Evolutionary conservation across 2,113 vertebrate species (phyloP).

Genomic region (Podocnemis expansa): DNA sequence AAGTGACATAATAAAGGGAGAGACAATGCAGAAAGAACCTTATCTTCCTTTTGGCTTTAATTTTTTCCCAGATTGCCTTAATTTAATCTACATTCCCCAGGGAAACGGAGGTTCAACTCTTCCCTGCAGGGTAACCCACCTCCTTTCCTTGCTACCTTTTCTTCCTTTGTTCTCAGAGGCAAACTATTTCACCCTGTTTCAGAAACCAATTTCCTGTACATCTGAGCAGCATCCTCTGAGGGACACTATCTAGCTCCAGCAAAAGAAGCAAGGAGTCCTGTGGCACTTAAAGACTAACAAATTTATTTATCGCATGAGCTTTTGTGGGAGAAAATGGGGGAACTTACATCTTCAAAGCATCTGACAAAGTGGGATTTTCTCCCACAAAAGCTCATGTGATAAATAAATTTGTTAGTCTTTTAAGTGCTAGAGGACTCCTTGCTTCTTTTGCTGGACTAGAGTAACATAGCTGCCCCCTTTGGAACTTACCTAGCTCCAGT

Average conservation of each 20-base stretch:
- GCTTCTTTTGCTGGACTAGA: too few species aligned
- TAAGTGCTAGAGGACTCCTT: too few species aligned
- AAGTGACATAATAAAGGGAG: background rate
- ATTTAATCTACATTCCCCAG: background rate
- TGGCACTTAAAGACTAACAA: too few species aligned
- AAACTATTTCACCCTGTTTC: background rate
- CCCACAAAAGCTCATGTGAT: too few species aligned
- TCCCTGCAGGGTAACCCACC: background rate
- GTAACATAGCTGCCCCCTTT: too few species aligned
- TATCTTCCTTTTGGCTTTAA: background rate
- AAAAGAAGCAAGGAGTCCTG: too few species aligned
- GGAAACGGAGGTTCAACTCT: background rate
- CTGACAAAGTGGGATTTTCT: too few species aligned
- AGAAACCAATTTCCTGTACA: background rate
- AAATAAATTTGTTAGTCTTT: too few species aligned
- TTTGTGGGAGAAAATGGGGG: too few species aligned
- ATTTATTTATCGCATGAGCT: too few species aligned
- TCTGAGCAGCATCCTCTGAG: rapidly evolving
- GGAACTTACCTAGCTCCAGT: background rate
- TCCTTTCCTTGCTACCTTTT: background rate
- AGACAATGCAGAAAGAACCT: rapidly evolving
- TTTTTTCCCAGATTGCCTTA: background rate
- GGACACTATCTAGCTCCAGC: background rate
- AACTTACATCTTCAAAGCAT: too few species aligned
- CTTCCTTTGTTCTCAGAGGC: background rate